Percentiles rank a stretch among this genome's conserved stretches.
Conservation (phyloP, 2,888 invertebrate genomes). For the Congeria kusceri region DNA sequence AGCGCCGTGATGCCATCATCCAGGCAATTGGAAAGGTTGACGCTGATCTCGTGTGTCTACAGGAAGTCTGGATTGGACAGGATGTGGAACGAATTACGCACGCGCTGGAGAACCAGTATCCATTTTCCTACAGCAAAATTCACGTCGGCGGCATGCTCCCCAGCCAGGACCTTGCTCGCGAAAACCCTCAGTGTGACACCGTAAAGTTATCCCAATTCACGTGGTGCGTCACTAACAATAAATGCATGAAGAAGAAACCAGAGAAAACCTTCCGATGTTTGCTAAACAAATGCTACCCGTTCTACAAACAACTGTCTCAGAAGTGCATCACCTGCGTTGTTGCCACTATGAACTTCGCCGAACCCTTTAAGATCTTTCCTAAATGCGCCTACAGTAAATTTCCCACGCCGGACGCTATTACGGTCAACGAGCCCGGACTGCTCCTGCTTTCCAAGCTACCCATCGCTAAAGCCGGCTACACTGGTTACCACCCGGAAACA, state of each 20-base stretch:
- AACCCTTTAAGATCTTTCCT: not conserved
- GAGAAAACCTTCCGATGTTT: conserved; percentile 11
- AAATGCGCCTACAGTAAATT: conserved; percentile 36
- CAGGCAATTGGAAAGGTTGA: conserved; percentile 34
- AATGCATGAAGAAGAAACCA: conserved; percentile 18
- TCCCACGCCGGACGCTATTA: conserved; percentile 21
- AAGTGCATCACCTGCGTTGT: conserved; percentile 35
- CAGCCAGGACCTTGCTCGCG: conserved; percentile 11
- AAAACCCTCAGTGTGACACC: conserved; percentile 25
- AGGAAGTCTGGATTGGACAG: conserved; percentile 54
- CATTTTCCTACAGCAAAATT: conserved; percentile 38
- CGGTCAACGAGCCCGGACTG: conserved; percentile 43
- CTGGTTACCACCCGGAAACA: conserved; percentile 38
- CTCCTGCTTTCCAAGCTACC: conserved; percentile 44
- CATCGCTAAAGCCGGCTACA: conserved; percentile 29
- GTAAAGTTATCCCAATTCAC: conserved; percentile 3
- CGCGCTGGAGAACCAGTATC: conserved; percentile 27
- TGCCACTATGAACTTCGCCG: conserved; percentile 2
- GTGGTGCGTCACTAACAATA: conserved; percentile 17
- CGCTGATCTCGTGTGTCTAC: conserved; percentile 47
- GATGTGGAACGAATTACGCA: conserved; percentile 41
- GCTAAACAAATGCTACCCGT: conserved; percentile 17
- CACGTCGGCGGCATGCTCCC: conserved; percentile 25
- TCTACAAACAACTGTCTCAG: conserved; percentile 25
- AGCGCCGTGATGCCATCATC: conserved; percentile 38